Percentiles rank a stretch among this genome's conserved stretches.
Evolutionary conservation across 2,888 invertebrate species (phyloP).

Genomic region (Mylabris sibirica): DNA sequence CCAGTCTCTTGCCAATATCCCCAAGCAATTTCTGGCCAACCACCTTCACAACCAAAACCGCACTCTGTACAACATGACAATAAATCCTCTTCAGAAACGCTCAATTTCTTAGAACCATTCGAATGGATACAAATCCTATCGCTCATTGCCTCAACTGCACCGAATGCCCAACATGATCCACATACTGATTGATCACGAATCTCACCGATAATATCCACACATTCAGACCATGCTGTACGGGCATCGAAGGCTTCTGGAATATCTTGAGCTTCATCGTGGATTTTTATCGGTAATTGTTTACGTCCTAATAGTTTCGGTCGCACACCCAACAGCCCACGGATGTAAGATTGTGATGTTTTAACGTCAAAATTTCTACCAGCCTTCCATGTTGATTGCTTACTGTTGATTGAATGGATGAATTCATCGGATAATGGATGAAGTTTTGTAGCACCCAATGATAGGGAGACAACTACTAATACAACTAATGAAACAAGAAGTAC

Average conservation of each 20-base stretch:
- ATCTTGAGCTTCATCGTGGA: conserved; percentile 13
- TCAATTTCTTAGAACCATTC: conserved; percentile 71
- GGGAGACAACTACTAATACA: conserved; percentile 16
- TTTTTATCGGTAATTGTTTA: conserved; percentile 2
- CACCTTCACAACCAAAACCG: conserved; percentile 83
- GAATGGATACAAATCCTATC: conserved; percentile 84
- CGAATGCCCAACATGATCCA: conserved; percentile 93
- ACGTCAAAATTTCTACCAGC: conserved; percentile 80
- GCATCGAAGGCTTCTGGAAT: conserved; percentile 81
- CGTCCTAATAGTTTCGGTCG: conserved; percentile 46
- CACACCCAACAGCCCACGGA: conserved; percentile 74
- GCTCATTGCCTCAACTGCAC: conserved; percentile 86
- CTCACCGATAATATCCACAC: conserved; percentile 80
- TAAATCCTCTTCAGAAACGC: conserved; percentile 82
- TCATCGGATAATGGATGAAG: conserved; percentile 71
- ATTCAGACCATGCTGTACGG: conserved; percentile 79
- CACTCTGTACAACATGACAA: conserved; percentile 79
- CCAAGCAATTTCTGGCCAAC: conserved; percentile 82
- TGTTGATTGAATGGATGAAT: conserved; percentile 75
- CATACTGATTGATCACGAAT: conserved; percentile 85
- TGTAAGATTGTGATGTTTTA: conserved; percentile 66
- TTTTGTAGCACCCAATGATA: conserved; percentile 16
- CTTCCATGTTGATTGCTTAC: conserved; percentile 74
- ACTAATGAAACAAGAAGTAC: conserved; percentile 10
- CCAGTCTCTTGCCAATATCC: conserved; percentile 81